Conservation (phyloP, 2,888 invertebrate species). For the Pediacus dermestoides region DNA sequence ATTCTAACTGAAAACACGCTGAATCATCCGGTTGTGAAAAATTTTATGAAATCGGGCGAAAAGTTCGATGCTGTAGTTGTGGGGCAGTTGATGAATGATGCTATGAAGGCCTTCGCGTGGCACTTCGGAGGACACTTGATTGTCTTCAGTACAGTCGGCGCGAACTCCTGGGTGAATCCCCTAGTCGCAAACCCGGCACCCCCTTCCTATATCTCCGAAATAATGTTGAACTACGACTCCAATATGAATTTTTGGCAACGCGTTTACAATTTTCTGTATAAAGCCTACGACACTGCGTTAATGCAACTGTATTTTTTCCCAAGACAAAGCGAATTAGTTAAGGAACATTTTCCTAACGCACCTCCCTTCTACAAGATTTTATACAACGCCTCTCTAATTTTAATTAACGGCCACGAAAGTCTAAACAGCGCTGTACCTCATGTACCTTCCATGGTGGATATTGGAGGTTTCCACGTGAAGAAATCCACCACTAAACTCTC, state of each 20-base stretch:
- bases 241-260: constrained; percentile 55
- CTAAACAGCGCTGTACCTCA: too few relatives aligned
- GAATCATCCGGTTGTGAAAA: constrained; percentile 33
- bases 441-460: too few relatives aligned
- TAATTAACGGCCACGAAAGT: too few relatives aligned
- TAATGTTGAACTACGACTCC: constrained; percentile 46
- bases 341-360: constrained; percentile 29
- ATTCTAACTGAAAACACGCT: constrained; percentile 30
- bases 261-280: too few relatives aligned
- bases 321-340: constrained; percentile 26
- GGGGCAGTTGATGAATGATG: constrained; percentile 53
- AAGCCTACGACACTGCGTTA: too few relatives aligned
- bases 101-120: constrained; percentile 45
- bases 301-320: constrained; percentile 26
- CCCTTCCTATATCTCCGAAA: constrained; percentile 53
- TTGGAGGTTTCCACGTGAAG: too few relatives aligned
- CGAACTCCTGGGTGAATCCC: constrained; percentile 49
- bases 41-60: constrained; percentile 38
- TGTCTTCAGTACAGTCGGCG: constrained; percentile 49
- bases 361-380: constrained; percentile 22
- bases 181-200: constrained; percentile 52
- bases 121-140: constrained; percentile 46
- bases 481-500: too few relatives aligned
- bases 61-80: constrained; percentile 48
- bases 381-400: constrained; percentile 29